Evolutionary conservation across 2,113 vertebrate genomes (phyloP).

Genomic region (Apus apus): DNA sequence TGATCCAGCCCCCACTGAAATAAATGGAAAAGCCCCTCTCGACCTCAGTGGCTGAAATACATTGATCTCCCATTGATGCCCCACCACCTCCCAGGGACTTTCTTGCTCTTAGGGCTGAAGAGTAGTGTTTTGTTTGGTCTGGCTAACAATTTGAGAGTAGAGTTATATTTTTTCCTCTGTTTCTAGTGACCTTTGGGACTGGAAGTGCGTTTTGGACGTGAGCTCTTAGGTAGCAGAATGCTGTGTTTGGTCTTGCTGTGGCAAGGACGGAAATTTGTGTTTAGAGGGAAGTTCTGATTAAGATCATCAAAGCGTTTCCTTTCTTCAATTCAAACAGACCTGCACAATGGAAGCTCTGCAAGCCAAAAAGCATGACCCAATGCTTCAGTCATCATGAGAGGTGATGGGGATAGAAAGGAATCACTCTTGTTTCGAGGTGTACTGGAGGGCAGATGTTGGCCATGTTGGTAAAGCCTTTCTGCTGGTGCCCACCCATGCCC

Average conservation of each 20-base stretch:
- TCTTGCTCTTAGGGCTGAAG: not conserved
- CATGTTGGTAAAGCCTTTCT: not conserved
- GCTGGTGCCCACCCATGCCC: not conserved
- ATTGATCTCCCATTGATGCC: not conserved
- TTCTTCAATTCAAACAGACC: slow-evolving; percentile 5
- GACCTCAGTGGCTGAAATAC: not conserved
- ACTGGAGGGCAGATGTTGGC: not conserved
- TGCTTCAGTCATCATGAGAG: not conserved
- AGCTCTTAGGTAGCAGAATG: not conserved
- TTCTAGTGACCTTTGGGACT: not conserved
- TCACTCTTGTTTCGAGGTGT: not conserved
- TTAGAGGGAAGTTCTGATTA: slow-evolving; percentile 52
- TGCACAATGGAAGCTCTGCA: not conserved
- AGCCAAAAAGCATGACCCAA: slow-evolving; percentile 20
- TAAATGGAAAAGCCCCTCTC: not conserved
- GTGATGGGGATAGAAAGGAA: not conserved
- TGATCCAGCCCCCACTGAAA: not conserved
- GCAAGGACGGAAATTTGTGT: not conserved
- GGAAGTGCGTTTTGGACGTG: not conserved
- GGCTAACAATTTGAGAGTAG: not conserved
- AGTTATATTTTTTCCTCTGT: not conserved
- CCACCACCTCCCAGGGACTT: not conserved
- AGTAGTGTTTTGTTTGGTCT: not conserved
- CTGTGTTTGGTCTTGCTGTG: not conserved
- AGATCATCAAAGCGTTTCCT: slow-evolving; percentile 15